phyloP scores from a whole-genome alignment of 2,113 vertebrate species.

The Lepidothrix coronata region DNA sequence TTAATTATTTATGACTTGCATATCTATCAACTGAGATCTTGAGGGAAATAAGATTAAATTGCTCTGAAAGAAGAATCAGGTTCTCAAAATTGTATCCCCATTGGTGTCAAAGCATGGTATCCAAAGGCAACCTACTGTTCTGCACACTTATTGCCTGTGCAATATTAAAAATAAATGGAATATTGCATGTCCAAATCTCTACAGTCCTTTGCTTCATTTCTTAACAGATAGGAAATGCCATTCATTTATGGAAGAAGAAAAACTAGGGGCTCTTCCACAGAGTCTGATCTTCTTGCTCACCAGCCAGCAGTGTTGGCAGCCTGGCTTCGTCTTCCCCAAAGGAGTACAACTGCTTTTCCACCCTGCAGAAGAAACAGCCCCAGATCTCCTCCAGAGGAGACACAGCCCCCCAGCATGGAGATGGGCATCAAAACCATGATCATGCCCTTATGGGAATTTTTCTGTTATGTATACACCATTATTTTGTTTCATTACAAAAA shows the following conservation, averaged over 20 bases:
- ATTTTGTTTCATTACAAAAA: neutral
- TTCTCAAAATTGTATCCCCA: neutral
- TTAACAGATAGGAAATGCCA: neutral
- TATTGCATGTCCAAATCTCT: neutral
- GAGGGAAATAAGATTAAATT: neutral
- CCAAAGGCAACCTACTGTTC: neutral
- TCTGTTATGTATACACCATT: neutral
- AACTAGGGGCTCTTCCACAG: neutral
- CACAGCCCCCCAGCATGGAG: neutral
- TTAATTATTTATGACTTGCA: constrained; percentile 11
- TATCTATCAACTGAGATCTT: neutral
- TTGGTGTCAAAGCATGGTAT: neutral
- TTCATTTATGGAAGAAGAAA: neutral
- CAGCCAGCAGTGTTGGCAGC: neutral
- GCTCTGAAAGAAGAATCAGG: neutral
- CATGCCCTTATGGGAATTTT: neutral
- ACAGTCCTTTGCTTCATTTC: neutral
- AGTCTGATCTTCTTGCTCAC: neutral
- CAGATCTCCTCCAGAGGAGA: neutral
- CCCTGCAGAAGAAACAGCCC: neutral
- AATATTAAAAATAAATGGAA: neutral
- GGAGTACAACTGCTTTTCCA: neutral
- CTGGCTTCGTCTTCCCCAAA: neutral
- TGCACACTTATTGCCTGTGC: neutral
- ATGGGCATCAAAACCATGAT: neutral